These are phyloP conservation scores for Philypnodon macrostomus DNA, from an alignment of 2,797 vertebrate species.

Conservation along the genomic window DNA sequence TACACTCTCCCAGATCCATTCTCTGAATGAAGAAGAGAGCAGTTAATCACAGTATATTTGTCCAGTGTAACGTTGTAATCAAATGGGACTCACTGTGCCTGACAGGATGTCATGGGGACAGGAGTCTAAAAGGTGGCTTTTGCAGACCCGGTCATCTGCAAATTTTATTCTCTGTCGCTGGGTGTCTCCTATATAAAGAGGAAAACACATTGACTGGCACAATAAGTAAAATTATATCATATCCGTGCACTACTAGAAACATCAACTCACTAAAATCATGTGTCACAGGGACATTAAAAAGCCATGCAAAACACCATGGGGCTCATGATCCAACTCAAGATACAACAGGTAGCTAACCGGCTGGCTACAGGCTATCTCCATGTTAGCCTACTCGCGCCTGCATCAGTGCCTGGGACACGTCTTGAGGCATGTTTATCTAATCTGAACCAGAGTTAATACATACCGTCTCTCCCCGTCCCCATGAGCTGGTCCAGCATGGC, in stretches of 20 bases:
- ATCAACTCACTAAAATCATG: no score
- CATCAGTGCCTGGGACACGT: slow-evolving; percentile 22
- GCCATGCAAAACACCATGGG: no score
- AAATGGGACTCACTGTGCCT: slow-evolving; percentile 87
- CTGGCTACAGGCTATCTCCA: slow-evolving; percentile 34
- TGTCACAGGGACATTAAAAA: no score
- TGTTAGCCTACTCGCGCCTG: slow-evolving; percentile 33
- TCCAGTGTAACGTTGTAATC: background rate
- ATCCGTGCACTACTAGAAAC: slow-evolving; percentile 1
- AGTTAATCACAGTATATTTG: slow-evolving; percentile 1
- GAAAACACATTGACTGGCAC: no score
- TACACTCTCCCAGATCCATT: slow-evolving; percentile 98
- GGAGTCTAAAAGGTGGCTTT: slow-evolving; percentile 98
- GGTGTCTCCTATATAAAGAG: slow-evolving; percentile 85
- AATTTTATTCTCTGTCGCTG: slow-evolving; percentile 98
- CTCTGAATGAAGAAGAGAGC: slow-evolving; percentile 78
- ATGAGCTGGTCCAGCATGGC: slow-evolving; percentile 99
- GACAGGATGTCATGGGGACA: slow-evolving; percentile 98
- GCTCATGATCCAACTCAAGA: slow-evolving; percentile 14
- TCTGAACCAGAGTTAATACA: slow-evolving; percentile 42
- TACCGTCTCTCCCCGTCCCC: slow-evolving; percentile 96
- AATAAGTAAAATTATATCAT: no score
- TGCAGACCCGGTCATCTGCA: slow-evolving; percentile 95
- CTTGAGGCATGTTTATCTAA: no score
- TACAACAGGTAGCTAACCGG: slow-evolving; percentile 67